Evolutionary conservation across 2,888 invertebrate genomes (phyloP), one percentile per base, ranked within the genome.

Genomic region (Mesorhabditis sp.): DNA sequence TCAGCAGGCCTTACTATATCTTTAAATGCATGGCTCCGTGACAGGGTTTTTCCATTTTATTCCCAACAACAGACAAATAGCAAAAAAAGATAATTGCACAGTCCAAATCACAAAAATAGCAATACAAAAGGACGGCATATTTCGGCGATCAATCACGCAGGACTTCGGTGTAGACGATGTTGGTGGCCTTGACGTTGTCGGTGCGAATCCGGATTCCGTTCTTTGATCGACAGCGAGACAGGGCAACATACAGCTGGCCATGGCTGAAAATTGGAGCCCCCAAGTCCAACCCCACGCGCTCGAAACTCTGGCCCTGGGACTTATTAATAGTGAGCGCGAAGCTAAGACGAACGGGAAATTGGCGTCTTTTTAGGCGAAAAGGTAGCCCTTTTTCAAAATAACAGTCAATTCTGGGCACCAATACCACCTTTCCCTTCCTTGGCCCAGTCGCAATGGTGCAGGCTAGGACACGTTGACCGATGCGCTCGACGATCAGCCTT

Each of bases 261-360:
- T 68, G 68, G 4, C 28, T 13, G n/a, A 63, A 50, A 43, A 6
- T 42, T 45, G 6, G 41, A 95, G 94, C 61, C 95, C 95, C 87
- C 95, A 96, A 86, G 95, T 95, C 83, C 95, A 94, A 88, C 91
- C 95, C 85, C 95, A 95, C 69, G 95, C 95, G 76, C 95, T 95
- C 88, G 95, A 95, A 94, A 95, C 95, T 82, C 95, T 74, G 73
- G 77, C 74, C 65, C 70, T 79, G 66, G 71, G 73, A 15, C 69
- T 77, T 63, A 69, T 70, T 5, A 45, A 66, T 43, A 61, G 73
- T 3, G 43, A 65, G 7, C 66, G 66, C 5, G 43, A 45, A 13
- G 68, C 58, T 50, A 13, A 63, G 10, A 45, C 65, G 42, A 69
- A 69, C 45, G 45, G 62, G 28, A 63, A 7, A 28, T 28, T 28